A percentile compares a stretch with the other conserved stretches of the same genome.
Evolutionary conservation across 2,888 invertebrate species (phyloP).

Genomic region (Protodeltote pygarga): DNA sequence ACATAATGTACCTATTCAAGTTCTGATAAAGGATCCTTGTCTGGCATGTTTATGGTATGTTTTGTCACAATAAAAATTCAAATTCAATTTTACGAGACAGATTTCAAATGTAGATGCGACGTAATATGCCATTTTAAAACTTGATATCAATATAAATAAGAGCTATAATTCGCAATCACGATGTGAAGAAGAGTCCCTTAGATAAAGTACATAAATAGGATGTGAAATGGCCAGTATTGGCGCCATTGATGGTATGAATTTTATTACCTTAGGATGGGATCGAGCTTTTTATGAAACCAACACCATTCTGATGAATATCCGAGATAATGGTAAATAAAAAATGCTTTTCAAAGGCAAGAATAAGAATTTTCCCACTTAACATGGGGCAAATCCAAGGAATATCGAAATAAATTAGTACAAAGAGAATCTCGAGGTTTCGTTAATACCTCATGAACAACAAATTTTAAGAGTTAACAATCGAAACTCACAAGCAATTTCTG

Average conservation of each 20-base stretch:
- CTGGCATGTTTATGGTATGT: constrained; percentile 55
- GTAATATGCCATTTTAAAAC: constrained; percentile 17
- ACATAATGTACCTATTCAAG: constrained; percentile 38
- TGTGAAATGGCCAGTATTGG: constrained; percentile 36
- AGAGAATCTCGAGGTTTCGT: no score
- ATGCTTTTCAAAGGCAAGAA: constrained; percentile 1
- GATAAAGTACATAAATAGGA: constrained; percentile 37
- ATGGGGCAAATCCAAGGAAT: no score
- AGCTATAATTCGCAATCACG: constrained; percentile 5
- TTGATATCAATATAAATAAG: constrained; percentile 8
- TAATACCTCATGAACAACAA: no score
- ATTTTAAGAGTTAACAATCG: no score
- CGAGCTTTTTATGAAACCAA: constrained; percentile 29
- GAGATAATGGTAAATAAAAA: constrained; percentile 32
- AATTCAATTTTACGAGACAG: constrained; percentile 49
- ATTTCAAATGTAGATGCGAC: constrained; percentile 39
- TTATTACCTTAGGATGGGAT: constrained; percentile 27
- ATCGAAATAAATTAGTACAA: no score
- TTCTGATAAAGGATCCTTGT: constrained; percentile 51
- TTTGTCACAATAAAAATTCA: constrained; percentile 59
- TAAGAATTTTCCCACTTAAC: constrained; percentile 15
- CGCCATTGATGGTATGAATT: constrained; percentile 40
- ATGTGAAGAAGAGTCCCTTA: constrained; percentile 10
- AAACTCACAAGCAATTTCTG: no score
- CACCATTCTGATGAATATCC: constrained; percentile 17